These are phyloP conservation scores for Physeter macrocephalus DNA, from an alignment of 2,113 vertebrate species.

Conservation along the genomic window DNA sequence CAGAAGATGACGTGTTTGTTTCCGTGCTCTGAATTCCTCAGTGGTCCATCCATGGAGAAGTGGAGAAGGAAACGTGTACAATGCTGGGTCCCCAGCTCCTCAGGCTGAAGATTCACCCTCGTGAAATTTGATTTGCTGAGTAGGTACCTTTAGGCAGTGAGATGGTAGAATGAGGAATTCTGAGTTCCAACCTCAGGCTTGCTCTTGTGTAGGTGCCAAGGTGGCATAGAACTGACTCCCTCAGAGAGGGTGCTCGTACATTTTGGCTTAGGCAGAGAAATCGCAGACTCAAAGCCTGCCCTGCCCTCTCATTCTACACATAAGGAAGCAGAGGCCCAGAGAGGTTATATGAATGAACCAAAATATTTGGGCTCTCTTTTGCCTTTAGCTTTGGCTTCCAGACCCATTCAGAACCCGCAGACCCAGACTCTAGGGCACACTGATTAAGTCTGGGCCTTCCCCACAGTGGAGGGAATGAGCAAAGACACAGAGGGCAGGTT, in stretches of 20 bases:
- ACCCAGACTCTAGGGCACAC: not conserved
- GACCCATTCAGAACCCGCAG: not conserved
- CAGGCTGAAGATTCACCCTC: not conserved
- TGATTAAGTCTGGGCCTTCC: not conserved
- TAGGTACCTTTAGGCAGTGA: not conserved
- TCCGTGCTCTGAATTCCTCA: not conserved
- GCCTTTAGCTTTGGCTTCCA: not conserved
- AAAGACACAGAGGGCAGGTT: too few relatives aligned
- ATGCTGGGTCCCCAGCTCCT: not conserved
- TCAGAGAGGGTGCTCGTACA: not conserved
- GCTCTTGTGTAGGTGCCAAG: not conserved
- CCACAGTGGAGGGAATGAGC: not conserved
- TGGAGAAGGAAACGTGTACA: not conserved
- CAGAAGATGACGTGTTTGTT: not conserved
- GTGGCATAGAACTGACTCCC: not conserved
- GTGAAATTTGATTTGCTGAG: not conserved
- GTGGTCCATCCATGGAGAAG: not conserved
- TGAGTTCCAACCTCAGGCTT: not conserved
- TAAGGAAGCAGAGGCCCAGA: not conserved
- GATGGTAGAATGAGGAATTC: not conserved
- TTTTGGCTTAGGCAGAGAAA: not conserved
- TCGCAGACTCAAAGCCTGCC: not conserved
- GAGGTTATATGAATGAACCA: not conserved
- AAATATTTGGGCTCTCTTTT: not conserved
- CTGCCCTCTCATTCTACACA: not conserved